Percentiles rank a stretch among this genome's conserved stretches.
Evolutionary conservation across 2,113 vertebrate genomes (phyloP).

Genomic region (Coturnix japonica): DNA sequence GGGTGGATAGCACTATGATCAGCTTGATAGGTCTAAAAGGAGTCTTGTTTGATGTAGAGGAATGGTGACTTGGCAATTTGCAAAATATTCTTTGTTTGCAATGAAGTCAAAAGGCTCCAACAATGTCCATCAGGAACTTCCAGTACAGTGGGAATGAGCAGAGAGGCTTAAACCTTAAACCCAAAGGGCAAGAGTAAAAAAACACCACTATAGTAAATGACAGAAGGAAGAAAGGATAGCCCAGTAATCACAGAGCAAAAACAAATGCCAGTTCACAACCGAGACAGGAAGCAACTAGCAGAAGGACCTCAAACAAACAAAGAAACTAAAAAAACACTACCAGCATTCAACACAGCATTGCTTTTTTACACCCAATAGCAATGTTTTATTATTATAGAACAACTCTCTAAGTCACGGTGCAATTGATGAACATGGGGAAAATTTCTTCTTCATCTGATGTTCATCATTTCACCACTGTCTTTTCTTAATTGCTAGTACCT

Average conservation of each 20-base stretch:
- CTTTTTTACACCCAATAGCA: not conserved
- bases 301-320: not conserved
- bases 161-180: not conserved
- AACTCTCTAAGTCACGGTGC: not conserved
- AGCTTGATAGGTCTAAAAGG: accelerated
- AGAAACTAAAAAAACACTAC: accelerated
- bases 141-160: not conserved
- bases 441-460: not conserved
- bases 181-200: not conserved
- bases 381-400: not conserved
- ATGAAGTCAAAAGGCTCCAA: not conserved
- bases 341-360: not conserved
- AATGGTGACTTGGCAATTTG: not conserved
- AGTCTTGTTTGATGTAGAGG: not conserved
- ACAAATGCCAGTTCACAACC: not conserved
- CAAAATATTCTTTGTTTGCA: not conserved
- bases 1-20: not conserved
- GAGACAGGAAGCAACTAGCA: not conserved
- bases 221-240: not conserved
- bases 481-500: not conserved
- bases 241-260: not conserved
- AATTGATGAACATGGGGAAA: not conserved
- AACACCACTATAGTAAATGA: not conserved
- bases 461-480: accelerated
- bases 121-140: not conserved